Conservation (phyloP, 2,888 invertebrate genomes). For the Metellina segmentata region DNA sequence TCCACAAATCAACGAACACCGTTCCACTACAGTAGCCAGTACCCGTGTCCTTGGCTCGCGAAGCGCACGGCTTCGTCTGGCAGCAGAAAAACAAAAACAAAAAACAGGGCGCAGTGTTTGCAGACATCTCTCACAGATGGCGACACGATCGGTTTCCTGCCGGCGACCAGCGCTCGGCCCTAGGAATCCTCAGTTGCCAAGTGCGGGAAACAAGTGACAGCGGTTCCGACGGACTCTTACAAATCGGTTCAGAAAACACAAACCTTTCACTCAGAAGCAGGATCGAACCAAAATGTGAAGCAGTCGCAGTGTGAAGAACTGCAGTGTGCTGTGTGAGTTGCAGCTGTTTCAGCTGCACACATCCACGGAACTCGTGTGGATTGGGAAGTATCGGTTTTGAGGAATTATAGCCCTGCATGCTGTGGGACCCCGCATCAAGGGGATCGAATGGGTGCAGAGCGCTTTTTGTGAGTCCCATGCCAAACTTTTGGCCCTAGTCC, state of each 20-base stretch:
- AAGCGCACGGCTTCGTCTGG: too few relatives aligned
- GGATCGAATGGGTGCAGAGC: background rate
- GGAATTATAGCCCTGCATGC: background rate
- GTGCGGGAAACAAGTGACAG: constrained; percentile 12
- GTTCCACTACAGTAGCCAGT: background rate
- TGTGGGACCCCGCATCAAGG: background rate
- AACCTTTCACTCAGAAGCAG: background rate
- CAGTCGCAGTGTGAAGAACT: background rate
- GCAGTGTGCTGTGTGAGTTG: background rate
- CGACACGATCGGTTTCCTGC: constrained; percentile 28
- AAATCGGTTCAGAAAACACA: background rate
- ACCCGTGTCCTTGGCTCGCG: background rate
- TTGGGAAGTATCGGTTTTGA: background rate
- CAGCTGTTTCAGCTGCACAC: too few relatives aligned
- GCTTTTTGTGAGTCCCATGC: background rate
- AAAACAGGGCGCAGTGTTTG: background rate
- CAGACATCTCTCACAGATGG: background rate
- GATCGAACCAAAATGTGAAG: background rate
- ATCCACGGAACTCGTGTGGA: background rate
- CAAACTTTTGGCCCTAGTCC: background rate
- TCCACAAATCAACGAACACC: too few relatives aligned
- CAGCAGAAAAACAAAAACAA: background rate
- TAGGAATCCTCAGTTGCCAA: constrained; percentile 37
- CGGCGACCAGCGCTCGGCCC: background rate
- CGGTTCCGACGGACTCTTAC: background rate